These are phyloP conservation scores for Chironomus tentans DNA, from an alignment of 2,888 invertebrate genomes.

Conservation along the genomic window DNA sequence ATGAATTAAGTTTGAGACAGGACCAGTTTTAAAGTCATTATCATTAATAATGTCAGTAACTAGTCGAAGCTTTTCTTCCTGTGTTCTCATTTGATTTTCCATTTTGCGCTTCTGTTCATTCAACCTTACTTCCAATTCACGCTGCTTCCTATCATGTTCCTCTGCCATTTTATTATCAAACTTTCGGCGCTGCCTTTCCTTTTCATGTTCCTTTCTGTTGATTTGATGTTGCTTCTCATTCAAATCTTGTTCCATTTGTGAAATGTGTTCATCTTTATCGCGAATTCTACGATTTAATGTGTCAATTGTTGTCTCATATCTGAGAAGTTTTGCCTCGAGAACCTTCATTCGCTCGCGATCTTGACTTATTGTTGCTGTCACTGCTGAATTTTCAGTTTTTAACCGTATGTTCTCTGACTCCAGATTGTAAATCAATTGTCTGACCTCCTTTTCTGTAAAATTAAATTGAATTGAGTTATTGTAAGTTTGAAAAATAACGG, in stretches of 20 bases:
- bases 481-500: neutral
- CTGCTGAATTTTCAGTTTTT: slow-evolving; percentile 56
- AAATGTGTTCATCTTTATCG: slow-evolving; percentile 55
- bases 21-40: slow-evolving; percentile 35
- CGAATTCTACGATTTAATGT: slow-evolving; percentile 53
- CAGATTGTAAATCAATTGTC: slow-evolving; percentile 40
- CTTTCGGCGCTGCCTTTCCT: slow-evolving; percentile 57
- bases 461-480: slow-evolving; percentile 28
- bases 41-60: slow-evolving; percentile 52
- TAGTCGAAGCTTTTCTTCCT: slow-evolving; percentile 52
- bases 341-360: slow-evolving; percentile 57
- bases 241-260: slow-evolving; percentile 51
- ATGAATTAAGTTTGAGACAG: slow-evolving; percentile 9
- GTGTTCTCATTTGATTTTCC: slow-evolving; percentile 49
- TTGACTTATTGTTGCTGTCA: slow-evolving; percentile 55
- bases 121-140: slow-evolving; percentile 56
- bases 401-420: slow-evolving; percentile 62
- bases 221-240: slow-evolving; percentile 56
- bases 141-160: slow-evolving; percentile 64
- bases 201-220: slow-evolving; percentile 55
- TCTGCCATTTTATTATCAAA: slow-evolving; percentile 55
- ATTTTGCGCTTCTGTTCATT: slow-evolving; percentile 50
- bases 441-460: slow-evolving; percentile 29
- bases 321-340: slow-evolving; percentile 55
- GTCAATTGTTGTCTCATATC: slow-evolving; percentile 55